phyloP scores from a whole-genome alignment of 2,113 vertebrate species.

The Panthera leo region DNA sequence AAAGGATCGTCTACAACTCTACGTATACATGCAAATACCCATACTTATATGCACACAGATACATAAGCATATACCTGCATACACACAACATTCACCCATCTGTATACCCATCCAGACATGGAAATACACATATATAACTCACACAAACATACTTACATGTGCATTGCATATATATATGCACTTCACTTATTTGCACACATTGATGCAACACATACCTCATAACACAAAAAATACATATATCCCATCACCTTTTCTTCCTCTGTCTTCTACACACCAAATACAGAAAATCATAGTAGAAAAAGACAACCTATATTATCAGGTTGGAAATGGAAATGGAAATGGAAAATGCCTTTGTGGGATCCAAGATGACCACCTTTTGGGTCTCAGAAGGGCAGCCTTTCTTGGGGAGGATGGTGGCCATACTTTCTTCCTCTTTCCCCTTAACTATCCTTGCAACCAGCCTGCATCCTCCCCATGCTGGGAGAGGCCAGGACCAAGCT shows the following conservation, averaged over 20 bases:
- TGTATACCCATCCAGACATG: background rate
- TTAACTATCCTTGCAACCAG: background rate
- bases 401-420: background rate
- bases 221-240: background rate
- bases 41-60: background rate
- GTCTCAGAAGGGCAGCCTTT: background rate
- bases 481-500: background rate
- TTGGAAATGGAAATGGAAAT: too few relatives aligned
- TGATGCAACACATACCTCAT: background rate
- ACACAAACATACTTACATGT: background rate
- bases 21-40: background rate
- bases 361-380: background rate
- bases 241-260: background rate
- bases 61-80: background rate
- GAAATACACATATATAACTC: background rate
- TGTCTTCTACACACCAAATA: background rate
- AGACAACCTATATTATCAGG: background rate
- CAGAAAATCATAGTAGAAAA: background rate
- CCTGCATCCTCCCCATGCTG: background rate
- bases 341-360: background rate
- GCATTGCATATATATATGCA: background rate
- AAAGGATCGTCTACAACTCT: background rate
- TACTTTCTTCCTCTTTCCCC: background rate
- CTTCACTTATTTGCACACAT: background rate
- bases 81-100: background rate